Percentiles rank a stretch among this genome's conserved stretches.
Evolutionary conservation across 2,113 vertebrate genomes (phyloP).

Genomic region (Lepisosteus oculatus): DNA sequence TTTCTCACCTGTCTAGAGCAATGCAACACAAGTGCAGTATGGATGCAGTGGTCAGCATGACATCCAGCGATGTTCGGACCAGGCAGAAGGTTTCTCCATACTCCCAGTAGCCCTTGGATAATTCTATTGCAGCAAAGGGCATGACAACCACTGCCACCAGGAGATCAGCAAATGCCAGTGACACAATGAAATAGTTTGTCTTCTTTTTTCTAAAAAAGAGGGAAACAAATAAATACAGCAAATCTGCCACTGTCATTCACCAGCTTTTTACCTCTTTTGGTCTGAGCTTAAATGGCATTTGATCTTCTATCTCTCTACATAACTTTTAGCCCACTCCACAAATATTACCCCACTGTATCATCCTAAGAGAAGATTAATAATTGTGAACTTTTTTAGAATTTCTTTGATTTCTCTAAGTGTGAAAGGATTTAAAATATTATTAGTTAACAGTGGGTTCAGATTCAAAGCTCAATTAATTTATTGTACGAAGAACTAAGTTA

Average conservation of each 20-base stretch:
- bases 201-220: constrained; percentile 63
- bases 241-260: neutral
- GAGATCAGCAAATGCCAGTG: constrained; percentile 70
- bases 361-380: too few species aligned
- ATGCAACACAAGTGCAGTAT: constrained; percentile 76
- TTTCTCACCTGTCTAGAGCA: constrained; percentile 41
- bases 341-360: too few species aligned
- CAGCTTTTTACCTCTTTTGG: neutral
- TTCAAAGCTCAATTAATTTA: too few species aligned
- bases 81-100: constrained; percentile 72
- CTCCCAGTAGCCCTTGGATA: constrained; percentile 63
- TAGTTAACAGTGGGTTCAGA: too few species aligned
- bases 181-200: constrained; percentile 76
- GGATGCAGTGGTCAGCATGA: constrained; percentile 68
- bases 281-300: too few species aligned
- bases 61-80: constrained; percentile 69
- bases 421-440: too few species aligned
- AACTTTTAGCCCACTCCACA: too few species aligned
- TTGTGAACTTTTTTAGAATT: too few species aligned
- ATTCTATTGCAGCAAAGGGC: constrained; percentile 71
- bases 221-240: neutral
- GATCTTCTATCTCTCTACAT: too few species aligned
- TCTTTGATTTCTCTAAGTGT: too few species aligned
- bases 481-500: too few species aligned
- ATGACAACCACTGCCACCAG: constrained; percentile 71